Evolutionary conservation across 2,888 invertebrate genomes (phyloP), one percentile per base, ranked within the genome.

Genomic region (Podotricha telesiphe): DNA sequence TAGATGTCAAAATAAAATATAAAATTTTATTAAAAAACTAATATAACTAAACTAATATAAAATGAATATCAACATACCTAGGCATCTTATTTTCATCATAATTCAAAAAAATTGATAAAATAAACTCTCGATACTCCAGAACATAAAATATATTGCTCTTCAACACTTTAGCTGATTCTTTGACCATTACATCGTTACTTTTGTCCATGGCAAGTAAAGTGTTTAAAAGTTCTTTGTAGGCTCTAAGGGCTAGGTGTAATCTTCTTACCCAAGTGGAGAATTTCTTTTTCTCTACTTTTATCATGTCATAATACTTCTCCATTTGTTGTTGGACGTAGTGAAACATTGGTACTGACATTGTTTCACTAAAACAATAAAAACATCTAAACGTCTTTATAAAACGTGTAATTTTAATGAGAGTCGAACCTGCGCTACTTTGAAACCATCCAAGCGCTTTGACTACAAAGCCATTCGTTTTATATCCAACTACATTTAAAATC

Each of bases 261-360:
- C 98, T 94, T 78, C 95, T 94, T 11, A 97, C 96, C 98, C 98
- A 99, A 45, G 95, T 88, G 6, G 94, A 89, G 73, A 95, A 94
- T 82, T 97, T 96, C 82, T 97, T 97, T 91, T 98, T 99, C 82
- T 99, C 98, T 58, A 95, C 94, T 76, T 93, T 89, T 81, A 98
- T 96, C 95, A 96, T 96, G 80, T 98, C 98, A 82, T 95, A 95
- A 82, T 96, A 97, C 73, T 94, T 95, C 81, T 98, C 98, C 94
- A 99, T 95, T 89, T 98, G 96, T 78, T 97, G 97, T 87, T 99
- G 98, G 10, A 99, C 96, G 88, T 97, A 97, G 91, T 99, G 98
- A 88, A 99, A 99, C 79, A 96, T 96, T 73, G 96, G 95, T 5
- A 98, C 95, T 19, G 98, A 97, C 94, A 99, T 95, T 1, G 99